phyloP scores from a whole-genome alignment of 2,888 invertebrate genomes.

The Oxycera nigricornis region DNA sequence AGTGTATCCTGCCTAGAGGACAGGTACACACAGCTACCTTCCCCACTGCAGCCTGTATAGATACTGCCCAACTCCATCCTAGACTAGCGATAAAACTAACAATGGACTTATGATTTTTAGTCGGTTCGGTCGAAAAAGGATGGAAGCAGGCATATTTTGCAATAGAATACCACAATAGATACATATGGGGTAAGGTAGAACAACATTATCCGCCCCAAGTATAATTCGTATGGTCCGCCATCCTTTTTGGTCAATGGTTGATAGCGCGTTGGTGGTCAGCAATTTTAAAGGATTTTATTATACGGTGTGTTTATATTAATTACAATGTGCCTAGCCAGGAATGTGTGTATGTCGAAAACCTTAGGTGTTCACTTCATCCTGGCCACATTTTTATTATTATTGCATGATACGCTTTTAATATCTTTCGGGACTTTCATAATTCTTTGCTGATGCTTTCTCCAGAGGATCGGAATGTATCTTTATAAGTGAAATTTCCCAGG shows the following conservation, averaged over 20 bases:
- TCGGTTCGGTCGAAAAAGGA: not conserved
- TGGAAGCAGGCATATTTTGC: not conserved
- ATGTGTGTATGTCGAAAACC: not conserved
- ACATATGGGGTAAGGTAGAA: not conserved
- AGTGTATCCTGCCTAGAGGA: not conserved
- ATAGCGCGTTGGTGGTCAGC: conserved; percentile 23
- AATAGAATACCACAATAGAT: not conserved
- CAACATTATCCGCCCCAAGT: not conserved
- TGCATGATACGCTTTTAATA: conserved; percentile 4
- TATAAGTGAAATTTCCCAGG: too few relatives aligned
- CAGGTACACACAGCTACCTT: not conserved
- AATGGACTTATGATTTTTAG: conserved; percentile 32
- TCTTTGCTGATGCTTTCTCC: not conserved
- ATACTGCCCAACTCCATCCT: conserved; percentile 6
- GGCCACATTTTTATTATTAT: conserved; percentile 3
- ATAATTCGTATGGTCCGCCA: not conserved
- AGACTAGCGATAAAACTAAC: conserved; percentile 32
- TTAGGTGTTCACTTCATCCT: not conserved
- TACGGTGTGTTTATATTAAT: conserved; percentile 37
- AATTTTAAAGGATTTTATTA: conserved; percentile 38
- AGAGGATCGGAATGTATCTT: not conserved
- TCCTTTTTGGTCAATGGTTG: not conserved
- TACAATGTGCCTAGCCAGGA: too few relatives aligned
- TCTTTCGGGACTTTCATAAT: not conserved
- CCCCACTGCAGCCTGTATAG: not conserved